Evolutionary conservation across 1,140 invertebrate species (phyloP), one percentile per base, ranked within the genome.

Genomic region (Dreissena polymorpha): DNA sequence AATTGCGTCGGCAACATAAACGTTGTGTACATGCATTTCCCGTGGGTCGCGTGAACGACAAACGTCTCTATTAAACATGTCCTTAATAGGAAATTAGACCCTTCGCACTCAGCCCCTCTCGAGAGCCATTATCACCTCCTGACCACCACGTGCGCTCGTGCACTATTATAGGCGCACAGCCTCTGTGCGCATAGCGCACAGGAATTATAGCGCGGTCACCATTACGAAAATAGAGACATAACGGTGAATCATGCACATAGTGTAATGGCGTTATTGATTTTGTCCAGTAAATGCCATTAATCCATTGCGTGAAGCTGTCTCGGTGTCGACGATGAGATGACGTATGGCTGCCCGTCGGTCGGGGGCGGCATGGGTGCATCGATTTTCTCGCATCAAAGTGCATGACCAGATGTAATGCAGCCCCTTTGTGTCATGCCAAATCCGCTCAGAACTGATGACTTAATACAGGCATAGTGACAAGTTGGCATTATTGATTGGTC

Each of bases 211-310:
- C 12, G 12, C 12, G 12, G 18, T 55, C 18, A 55, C 53, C 53
- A 55, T 55, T 18, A 55, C 18, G 53, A 12, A 55, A 55, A 18
- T 55, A 18, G 12, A 12, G 12, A 55, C 18, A 55, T 1, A 25
- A n/a, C 23, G 75, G 64, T 78, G 75, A 78, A 68, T 78, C 75
- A 78, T 69, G 23, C 75, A 78, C 55, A 51, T 78, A n/a, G n/a
- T 68, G 65, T 78, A 78, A 78, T 67, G 27, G 10, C 51, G 27
- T 16, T 68, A 78, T 78, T 68, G 75, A 78, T 78, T 78, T 53
- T 16, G 55, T 63, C 69, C 75, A 63, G 55, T 39, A 68, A 53
- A 51, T 51, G 51, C 53, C n/a, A 68, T 50, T 78, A 51, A 78
- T 78, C 29, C 75, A 55, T 78, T 65, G 60, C 75, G 63, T 68